Evolutionary conservation across 2,888 invertebrate species (phyloP), one percentile per base, ranked within the genome.

Genomic region (Meandrusa payeni): DNA sequence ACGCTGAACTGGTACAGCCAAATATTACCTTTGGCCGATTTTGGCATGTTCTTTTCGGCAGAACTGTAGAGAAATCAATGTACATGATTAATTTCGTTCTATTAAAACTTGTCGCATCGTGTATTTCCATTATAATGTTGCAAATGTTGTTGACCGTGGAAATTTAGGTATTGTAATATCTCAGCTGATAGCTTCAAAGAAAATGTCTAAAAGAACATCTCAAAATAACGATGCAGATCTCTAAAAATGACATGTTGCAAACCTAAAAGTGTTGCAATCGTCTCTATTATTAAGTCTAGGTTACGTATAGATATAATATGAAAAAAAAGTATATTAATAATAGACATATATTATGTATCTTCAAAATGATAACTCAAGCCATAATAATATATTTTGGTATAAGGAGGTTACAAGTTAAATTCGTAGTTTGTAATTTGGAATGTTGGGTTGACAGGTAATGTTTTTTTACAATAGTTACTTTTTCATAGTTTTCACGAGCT

Each of bases 311-410:
- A 71, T 75, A 70, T 69, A 73, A 78, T 73, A 73, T 68, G 69
- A 68, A 69, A 71, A 68, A 71, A 55, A 52, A 49, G 47, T 47
- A 52, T 76, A 78, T 73, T 67, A 76, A 72, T 78, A 64, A 55
- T 60, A 65, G 67, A 81, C 68, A 80, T 67, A 73, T 69, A 73
- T 67, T 70, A 74, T 77, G 76, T 80, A 83, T 82, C 79, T 83
- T 80, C 64, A 72, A 79, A 79, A 74, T 73, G 68, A 76, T 73
- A 80, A 82, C 72, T 75, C 74, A 75, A 81, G 86, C 86, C 86
- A 87, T 87, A 87, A 86, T 85, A 82, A 86, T 83, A 83, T 86
- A 86, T 86, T 87, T 87, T 87, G 86, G 86, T 83, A 87, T 86
- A 85, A 85, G 81, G 64, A 72, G 65, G 63, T 75, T 61, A 73